phyloP scores from a whole-genome alignment of 1,140 invertebrate genomes.

The Camponotus floridanus region DNA sequence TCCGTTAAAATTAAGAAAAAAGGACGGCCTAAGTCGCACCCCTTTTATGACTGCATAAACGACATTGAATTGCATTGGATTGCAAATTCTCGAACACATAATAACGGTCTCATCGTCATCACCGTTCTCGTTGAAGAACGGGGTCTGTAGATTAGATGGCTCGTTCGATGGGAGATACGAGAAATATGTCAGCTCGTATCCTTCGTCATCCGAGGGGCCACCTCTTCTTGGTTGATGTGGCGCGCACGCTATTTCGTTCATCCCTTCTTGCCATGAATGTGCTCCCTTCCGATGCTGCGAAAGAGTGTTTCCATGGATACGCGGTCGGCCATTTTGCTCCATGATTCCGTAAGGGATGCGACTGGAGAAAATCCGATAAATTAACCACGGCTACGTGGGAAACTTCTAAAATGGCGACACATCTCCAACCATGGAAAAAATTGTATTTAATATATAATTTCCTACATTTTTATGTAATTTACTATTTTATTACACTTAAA shows the following conservation, averaged over 20 bases:
- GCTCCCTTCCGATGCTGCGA: conserved; percentile 35
- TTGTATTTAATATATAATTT: conserved; percentile 8
- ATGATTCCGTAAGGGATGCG: conserved; percentile 68
- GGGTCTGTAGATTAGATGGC: conserved; percentile 35
- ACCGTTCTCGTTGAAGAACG: background rate
- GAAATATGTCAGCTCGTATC: conserved; percentile 51
- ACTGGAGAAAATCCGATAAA: conserved; percentile 73
- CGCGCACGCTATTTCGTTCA: conserved; percentile 56
- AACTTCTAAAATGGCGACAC: conserved; percentile 67
- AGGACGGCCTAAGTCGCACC: conserved; percentile 54
- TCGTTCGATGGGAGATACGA: conserved; percentile 52
- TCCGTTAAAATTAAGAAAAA: conserved; percentile 63
- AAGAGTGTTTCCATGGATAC: conserved; percentile 76
- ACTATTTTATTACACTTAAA: background rate
- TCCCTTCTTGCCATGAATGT: conserved; percentile 47
- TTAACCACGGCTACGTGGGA: conserved; percentile 44
- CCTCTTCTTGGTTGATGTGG: conserved; percentile 49
- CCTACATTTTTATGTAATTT: background rate
- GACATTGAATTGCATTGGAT: conserved; percentile 62
- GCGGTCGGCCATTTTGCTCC: conserved; percentile 64
- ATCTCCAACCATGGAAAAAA: background rate
- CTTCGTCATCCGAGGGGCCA: conserved; percentile 53
- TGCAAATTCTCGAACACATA: conserved; percentile 72
- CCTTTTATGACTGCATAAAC: conserved; percentile 74
- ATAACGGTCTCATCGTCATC: conserved; percentile 63